Conservation (phyloP, 2,113 vertebrate genomes). For the Notothenia coriiceps region DNA sequence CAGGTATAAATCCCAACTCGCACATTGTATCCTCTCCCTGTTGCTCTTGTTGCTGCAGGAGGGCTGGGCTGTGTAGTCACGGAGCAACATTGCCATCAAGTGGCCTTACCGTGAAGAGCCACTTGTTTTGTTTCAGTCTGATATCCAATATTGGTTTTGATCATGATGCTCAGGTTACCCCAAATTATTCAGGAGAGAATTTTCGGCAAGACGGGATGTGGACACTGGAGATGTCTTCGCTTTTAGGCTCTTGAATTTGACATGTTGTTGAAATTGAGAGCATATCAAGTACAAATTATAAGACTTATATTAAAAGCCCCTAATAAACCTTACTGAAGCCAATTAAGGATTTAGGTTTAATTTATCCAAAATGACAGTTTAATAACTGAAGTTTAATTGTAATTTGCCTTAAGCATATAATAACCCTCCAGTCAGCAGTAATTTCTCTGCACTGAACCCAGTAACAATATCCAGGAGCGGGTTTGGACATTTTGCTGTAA, state of each 20-base stretch:
- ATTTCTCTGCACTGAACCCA: not conserved
- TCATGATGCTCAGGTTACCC: conserved; percentile 57
- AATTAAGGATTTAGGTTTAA: not conserved
- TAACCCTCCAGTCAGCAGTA: not conserved
- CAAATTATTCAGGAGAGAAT: conserved; percentile 6
- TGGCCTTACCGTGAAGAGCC: conserved; percentile 73
- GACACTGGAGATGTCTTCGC: not conserved
- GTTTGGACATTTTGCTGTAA: conserved; percentile 11
- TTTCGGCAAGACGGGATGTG: not conserved
- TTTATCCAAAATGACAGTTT: not conserved
- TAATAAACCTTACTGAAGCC: not conserved
- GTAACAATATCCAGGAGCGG: not conserved
- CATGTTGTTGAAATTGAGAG: not conserved
- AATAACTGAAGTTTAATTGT: not conserved
- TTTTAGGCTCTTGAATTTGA: not conserved
- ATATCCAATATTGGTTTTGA: conserved; percentile 34
- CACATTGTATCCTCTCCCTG: conserved; percentile 53
- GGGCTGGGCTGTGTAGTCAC: conserved; percentile 31
- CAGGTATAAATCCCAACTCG: conserved; percentile 61
- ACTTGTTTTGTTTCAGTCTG: conserved; percentile 47
- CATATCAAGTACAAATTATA: not conserved
- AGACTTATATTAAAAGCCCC: not conserved
- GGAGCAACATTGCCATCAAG: conserved; percentile 91
- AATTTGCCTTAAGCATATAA: not conserved
- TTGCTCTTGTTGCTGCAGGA: conserved; percentile 21